Base-by-base conservation (phyloP, 2,888 invertebrate species). In the Osedax frankpressi region DNA sequence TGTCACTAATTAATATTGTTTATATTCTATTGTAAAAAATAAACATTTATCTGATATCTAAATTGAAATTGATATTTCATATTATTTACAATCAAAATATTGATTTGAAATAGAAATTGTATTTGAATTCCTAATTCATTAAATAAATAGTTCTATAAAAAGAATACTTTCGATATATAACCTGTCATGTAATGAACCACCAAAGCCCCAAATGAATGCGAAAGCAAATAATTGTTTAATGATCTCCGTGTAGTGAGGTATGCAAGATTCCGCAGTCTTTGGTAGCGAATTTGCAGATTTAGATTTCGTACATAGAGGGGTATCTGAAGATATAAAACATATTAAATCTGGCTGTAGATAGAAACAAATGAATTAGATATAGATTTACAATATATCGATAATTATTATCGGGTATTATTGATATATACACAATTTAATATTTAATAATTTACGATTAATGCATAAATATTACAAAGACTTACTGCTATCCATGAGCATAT, bases 161-260 rank as follows among this genome's bases (percentile, higher is more conserved):
- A n/a, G n/a, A n/a, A n/a, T n/a, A n/a, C n/a, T n/a, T n/a, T n/a
- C n/a, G n/a, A n/a, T n/a, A n/a, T n/a, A n/a, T n/a, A n/a, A 83
- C 83, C 81, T 81, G 74, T 83, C 83, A 78, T 82, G 81, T 2
- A 83, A 77, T 67, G 80, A 78, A 27, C 82, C 83, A 19, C 83
- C 83, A 79, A 84, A 83, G 11, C 80, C 80, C 83, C 83, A 84
- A 73, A 84, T 80, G 73, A 79, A 84, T 2, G 82, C 78, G 67
- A 82, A 80, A 29, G 82, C 81, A 79, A 83, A 82, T 78, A 82
- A 79, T 70, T 78, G 78, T 75, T 82, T 82, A 76, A 84, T 74
- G 68, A 79, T 76, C 63, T 79, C 78, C 30, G 79, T 76, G 76
- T 82, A 82, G 77, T 82, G 81, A 0, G 82, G 81, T 6, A 83